These are phyloP conservation scores for Notarius quadriscutis DNA, from an alignment of 2,113 vertebrate species.

Conservation along the genomic window DNA sequence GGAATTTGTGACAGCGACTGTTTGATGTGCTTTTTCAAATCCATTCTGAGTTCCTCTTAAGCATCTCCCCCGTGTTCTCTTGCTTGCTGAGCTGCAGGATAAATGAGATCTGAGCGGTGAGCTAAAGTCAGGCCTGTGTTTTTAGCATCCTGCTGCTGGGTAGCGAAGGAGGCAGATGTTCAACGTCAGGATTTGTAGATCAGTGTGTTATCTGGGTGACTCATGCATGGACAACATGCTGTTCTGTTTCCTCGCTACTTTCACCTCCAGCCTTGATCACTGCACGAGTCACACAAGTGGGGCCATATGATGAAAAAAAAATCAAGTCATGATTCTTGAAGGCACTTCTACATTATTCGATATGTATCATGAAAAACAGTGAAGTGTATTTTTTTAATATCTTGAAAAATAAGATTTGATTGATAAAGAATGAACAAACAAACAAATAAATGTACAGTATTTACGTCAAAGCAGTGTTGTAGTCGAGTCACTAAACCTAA, in stretches of 20 bases:
- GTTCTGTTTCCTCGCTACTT: too few relatives aligned
- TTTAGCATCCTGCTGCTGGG: constrained; percentile 17
- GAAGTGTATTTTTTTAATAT: too few relatives aligned
- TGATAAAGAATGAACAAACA: too few relatives aligned
- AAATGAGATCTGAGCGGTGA: constrained; percentile 56
- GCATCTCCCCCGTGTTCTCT: constrained; percentile 53
- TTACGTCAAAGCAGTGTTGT: not conserved
- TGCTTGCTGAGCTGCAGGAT: constrained; percentile 46
- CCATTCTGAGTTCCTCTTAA: constrained; percentile 55
- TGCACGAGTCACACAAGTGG: not conserved
- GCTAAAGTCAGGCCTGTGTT: constrained; percentile 29
- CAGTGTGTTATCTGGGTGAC: not conserved
- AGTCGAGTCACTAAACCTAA: too few relatives aligned
- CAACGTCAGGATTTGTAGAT: not conserved
- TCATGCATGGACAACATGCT: not conserved
- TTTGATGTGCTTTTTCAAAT: constrained; percentile 75
- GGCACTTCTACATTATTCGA: not conserved
- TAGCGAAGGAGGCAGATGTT: constrained; percentile 12
- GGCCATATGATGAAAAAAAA: not conserved
- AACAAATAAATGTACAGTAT: not conserved
- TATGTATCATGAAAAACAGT: not conserved
- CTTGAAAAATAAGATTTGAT: too few relatives aligned
- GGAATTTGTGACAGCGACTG: constrained; percentile 62
- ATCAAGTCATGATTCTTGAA: not conserved
- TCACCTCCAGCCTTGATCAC: not conserved